These are phyloP conservation scores for Whitmania pigra DNA, from an alignment of 1,140 invertebrate genomes.

Conservation along the genomic window DNA sequence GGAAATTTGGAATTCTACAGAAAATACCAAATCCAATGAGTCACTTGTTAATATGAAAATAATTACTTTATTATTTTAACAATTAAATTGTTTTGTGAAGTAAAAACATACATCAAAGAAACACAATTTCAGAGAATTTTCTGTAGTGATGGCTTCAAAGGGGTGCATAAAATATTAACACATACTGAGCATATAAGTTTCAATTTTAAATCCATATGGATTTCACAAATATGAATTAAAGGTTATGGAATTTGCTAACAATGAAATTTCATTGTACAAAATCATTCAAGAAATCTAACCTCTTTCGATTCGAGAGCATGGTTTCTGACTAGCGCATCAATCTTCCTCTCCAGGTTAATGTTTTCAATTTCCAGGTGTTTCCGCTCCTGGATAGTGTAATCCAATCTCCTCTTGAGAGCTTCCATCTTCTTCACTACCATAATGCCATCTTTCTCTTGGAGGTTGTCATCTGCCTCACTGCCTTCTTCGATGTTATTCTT, in stretches of 20 bases:
- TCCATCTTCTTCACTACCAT: not conserved
- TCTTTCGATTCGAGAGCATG: not conserved
- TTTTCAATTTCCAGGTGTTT: slow-evolving; percentile 9
- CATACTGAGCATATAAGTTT: too few species aligned
- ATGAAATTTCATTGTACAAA: not conserved
- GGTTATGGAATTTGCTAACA: not conserved
- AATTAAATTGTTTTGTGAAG: too few species aligned
- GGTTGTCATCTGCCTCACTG: not conserved
- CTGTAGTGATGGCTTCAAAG: too few species aligned
- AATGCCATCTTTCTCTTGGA: not conserved
- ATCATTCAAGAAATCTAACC: not conserved
- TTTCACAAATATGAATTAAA: not conserved
- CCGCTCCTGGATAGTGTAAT: not conserved
- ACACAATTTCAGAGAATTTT: too few species aligned
- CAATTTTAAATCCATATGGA: not conserved
- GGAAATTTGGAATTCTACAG: too few species aligned
- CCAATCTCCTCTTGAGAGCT: slow-evolving; percentile 4
- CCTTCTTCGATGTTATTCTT: not conserved
- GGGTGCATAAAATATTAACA: too few species aligned
- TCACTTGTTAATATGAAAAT: too few species aligned
- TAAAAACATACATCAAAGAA: too few species aligned
- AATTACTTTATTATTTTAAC: too few species aligned
- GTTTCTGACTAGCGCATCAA: slow-evolving; percentile 3
- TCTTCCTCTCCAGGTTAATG: slow-evolving; percentile 10
- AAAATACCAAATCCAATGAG: too few species aligned